Evolutionary conservation across 1,140 invertebrate species (phyloP), one percentile per base, ranked within the genome.

Genomic region (Amyelois transitella): DNA sequence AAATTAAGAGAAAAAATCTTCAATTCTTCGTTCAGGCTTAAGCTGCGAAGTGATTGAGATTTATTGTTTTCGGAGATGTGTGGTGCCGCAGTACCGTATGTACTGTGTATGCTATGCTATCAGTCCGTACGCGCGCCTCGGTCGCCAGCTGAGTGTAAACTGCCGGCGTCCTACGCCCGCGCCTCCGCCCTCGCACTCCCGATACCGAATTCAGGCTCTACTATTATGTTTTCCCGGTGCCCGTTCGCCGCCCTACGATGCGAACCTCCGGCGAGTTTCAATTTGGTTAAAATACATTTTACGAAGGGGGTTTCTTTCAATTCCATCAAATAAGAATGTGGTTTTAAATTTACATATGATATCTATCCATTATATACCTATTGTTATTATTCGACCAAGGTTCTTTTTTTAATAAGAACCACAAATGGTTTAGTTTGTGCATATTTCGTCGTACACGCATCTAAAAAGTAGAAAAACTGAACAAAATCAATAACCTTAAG

Each of bases 121-220:
- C 58, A 61, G 63, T 47, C 55, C 58, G 24, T 66, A 79, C 74
- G 76, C 69, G 80, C 70, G 70, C 48, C 51, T 69, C 67, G 65
- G 38, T 73, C 68, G 74, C 50, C 57, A 25, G 78, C 64, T 66
- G 63, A 75, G 60, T 72, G 72, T 77, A 70, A 64, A 84, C 83
- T 86, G 82, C 53, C 72, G 64, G 51, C 54, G 51, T 63, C 59
- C 54, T 60, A 69, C 65, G 66, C 71, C 66, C 68, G 69, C 66
- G 62, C 69, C 51, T 65, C 43, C 69, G 69, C 70, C 63, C 66
- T 62, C 62, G 56, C 73, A 64, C 69, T 54, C 62, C 69, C 60
- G 63, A 71, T 70, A 71, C 53, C 54, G 52, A 50, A 58, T 60
- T 62, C 55, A 55, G 28, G 45, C 51, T 60, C 38, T 55, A 53